A percentile compares a stretch with the other conserved stretches of the same genome.
Conservation (phyloP, 2,888 invertebrate species). For the Chloroclystis v-ata region DNA sequence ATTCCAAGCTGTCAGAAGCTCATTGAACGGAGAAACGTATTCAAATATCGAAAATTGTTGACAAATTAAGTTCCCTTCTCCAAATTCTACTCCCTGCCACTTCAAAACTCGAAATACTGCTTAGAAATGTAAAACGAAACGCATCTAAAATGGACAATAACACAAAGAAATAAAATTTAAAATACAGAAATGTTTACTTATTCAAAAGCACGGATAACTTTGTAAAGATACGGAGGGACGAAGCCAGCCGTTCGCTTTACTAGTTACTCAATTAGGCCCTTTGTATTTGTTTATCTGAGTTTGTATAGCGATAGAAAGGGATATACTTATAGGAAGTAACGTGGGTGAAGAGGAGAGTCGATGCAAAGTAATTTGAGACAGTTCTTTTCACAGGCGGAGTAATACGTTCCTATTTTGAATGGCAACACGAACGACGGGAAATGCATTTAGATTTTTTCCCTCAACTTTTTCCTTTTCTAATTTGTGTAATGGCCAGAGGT, state of each 20-base stretch:
- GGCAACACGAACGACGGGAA: constrained; percentile 75
- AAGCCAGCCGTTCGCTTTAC: constrained; percentile 74
- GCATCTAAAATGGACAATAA: constrained; percentile 25
- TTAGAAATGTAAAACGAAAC: constrained; percentile 13
- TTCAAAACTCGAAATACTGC: constrained; percentile 69
- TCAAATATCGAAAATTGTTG: constrained; percentile 79
- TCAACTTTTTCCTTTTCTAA: constrained; percentile 52
- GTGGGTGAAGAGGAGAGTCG: constrained; percentile 38
- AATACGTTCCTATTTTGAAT: constrained; percentile 78
- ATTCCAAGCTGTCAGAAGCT: constrained; percentile 74
- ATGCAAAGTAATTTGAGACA: constrained; percentile 75
- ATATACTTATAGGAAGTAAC: constrained; percentile 34
- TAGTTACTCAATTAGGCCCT: constrained; percentile 80
- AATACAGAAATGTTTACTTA: constrained; percentile 24
- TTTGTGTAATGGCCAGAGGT: constrained; percentile 63
- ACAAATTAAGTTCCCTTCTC: constrained; percentile 76
- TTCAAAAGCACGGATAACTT: constrained; percentile 31
- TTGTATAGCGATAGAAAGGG: constrained; percentile 64
- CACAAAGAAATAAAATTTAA: constrained; percentile 29
- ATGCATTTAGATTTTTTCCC: constrained; percentile 68
- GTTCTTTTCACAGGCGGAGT: constrained; percentile 73
- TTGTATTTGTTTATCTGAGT: constrained; percentile 79
- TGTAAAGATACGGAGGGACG: constrained; percentile 65
- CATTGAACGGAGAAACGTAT: constrained; percentile 75
- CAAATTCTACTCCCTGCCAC: constrained; percentile 71